Conservation (phyloP, 2,797 vertebrate genomes). For the Amblyopsis hoosieri region DNA sequence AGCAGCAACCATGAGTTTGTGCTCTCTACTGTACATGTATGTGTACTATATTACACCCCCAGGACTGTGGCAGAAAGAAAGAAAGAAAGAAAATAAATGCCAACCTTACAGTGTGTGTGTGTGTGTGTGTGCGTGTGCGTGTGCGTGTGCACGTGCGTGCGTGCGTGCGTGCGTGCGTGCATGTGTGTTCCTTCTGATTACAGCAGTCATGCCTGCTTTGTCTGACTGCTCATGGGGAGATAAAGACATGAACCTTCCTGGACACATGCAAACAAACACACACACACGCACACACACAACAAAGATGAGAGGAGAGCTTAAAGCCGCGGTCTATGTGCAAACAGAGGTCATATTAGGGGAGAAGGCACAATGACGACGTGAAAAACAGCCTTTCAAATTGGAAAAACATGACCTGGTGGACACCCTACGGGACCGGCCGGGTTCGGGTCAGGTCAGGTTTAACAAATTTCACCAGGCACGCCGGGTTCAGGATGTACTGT, state of each 20-base stretch:
- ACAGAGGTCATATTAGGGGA: slow-evolving; percentile 3
- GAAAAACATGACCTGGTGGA: slow-evolving; percentile 14
- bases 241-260: slow-evolving; percentile 59
- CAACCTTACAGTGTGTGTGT: slow-evolving; percentile 6
- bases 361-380: background rate
- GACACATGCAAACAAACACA: slow-evolving; percentile 3
- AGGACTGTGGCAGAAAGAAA: too few species aligned
- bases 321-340: slow-evolving; percentile 12
- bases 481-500: too few species aligned
- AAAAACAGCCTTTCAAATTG: background rate
- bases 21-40: too few species aligned
- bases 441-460: background rate
- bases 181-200: slow-evolving; percentile 58
- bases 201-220: slow-evolving; percentile 53
- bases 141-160: slow-evolving; percentile 8
- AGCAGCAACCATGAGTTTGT: too few species aligned
- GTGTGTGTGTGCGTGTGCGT: background rate
- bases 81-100: background rate
- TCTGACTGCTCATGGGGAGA: slow-evolving; percentile 56
- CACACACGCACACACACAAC: background rate
- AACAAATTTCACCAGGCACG: too few species aligned
- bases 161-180: slow-evolving; percentile 18
- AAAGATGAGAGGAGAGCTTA: background rate
- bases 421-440: slow-evolving; percentile 2
- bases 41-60: too few species aligned